Evolutionary conservation across 2,113 vertebrate genomes (phyloP).

Genomic region (Limanda limanda): DNA sequence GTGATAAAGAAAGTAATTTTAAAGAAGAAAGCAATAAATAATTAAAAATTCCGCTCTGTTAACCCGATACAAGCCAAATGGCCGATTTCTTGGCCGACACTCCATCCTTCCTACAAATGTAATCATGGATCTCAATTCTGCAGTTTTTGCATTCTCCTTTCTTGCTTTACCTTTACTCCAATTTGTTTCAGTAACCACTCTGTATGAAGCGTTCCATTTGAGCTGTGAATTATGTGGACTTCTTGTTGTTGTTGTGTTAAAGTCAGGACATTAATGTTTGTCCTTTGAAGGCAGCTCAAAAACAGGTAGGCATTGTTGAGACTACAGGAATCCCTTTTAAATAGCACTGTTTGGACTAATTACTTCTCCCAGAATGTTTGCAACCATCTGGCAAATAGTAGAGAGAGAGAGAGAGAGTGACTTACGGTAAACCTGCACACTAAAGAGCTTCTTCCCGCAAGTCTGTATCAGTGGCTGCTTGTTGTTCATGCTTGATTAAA

Average conservation of each 20-base stretch:
- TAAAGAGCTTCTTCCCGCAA: constrained; percentile 18
- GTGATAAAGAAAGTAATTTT: no score
- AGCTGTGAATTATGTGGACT: background rate
- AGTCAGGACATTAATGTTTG: background rate
- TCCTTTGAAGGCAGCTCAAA: constrained; percentile 2
- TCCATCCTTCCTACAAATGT: no score
- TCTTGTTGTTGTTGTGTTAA: no score
- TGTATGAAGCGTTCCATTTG: no score
- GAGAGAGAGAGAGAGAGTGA: constrained; percentile 22
- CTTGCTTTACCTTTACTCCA: no score
- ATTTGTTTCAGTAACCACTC: no score
- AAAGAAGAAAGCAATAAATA: no score
- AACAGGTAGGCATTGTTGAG: constrained; percentile 14
- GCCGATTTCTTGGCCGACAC: no score
- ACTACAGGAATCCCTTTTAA: constrained; percentile 59
- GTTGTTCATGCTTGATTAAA: constrained; percentile 71
- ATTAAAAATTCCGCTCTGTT: no score
- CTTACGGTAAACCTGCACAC: constrained; percentile 53
- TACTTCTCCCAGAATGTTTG: constrained; percentile 29
- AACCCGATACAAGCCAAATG: no score
- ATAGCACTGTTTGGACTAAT: constrained; percentile 64
- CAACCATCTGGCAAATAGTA: constrained; percentile 53
- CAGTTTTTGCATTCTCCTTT: no score
- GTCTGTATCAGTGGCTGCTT: constrained; percentile 48
- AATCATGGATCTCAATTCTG: no score